Percentiles rank a stretch among this genome's conserved stretches.
Evolutionary conservation across 2,797 vertebrate genomes (phyloP).

Genomic region (Pangasius sanitwongsei): DNA sequence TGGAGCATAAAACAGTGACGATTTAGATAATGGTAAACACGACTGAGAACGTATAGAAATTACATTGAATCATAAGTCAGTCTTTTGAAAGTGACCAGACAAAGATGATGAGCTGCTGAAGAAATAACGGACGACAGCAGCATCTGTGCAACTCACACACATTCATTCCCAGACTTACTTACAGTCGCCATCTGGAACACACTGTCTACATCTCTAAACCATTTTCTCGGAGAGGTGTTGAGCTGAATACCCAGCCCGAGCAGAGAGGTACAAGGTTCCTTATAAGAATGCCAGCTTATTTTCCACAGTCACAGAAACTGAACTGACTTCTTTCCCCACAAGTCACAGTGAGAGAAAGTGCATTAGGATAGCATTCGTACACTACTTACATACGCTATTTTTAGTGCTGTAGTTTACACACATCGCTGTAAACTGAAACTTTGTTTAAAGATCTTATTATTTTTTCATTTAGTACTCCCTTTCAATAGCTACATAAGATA

Average conservation of each 20-base stretch:
- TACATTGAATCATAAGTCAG: neutral
- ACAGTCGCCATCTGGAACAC: conserved; percentile 15
- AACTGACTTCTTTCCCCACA: neutral
- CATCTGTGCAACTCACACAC: conserved; percentile 74
- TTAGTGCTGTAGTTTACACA: too few species aligned
- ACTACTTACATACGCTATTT: too few species aligned
- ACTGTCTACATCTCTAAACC: conserved; percentile 25
- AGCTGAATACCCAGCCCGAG: neutral
- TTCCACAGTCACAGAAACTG: neutral
- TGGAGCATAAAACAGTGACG: neutral
- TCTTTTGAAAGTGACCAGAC: neutral
- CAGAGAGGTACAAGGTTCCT: neutral
- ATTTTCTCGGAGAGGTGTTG: conserved; percentile 6
- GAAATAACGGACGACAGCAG: conserved; percentile 78
- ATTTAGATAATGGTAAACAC: neutral
- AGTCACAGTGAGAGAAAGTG: neutral
- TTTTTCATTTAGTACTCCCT: too few species aligned
- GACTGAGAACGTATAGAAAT: neutral
- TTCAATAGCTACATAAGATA: too few species aligned
- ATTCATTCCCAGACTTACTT: conserved; percentile 28
- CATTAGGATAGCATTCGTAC: too few species aligned
- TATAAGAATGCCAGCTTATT: neutral
- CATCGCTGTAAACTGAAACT: too few species aligned
- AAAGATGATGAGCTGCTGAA: conserved; percentile 76
- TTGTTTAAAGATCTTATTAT: too few species aligned